Conservation (phyloP, 2,888 invertebrate species). For the Drosophila pseudotalamancana region DNA sequence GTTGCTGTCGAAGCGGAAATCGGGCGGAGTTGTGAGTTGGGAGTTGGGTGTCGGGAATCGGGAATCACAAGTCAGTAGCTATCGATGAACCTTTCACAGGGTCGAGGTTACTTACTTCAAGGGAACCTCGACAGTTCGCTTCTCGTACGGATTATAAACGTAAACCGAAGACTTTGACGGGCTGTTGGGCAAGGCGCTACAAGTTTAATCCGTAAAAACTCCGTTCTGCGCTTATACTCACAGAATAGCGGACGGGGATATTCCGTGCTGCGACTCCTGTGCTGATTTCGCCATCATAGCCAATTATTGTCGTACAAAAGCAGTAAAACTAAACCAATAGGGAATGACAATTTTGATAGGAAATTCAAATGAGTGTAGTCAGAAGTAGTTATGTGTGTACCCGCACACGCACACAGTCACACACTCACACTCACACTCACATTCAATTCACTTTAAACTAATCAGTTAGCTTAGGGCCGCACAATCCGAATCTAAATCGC, state of each 20-base stretch:
- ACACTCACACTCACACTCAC: conserved; percentile 19
- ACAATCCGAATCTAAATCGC: conserved; percentile 56
- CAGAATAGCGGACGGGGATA: conserved; percentile 16
- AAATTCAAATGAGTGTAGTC: conserved; percentile 57
- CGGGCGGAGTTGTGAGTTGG: too few species aligned
- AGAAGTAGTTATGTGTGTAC: neutral
- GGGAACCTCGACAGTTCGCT: conserved; percentile 58
- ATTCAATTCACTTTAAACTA: conserved; percentile 70
- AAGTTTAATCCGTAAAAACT: neutral
- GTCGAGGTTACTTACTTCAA: conserved; percentile 56
- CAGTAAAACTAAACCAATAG: conserved; percentile 8
- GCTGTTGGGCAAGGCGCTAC: conserved; percentile 18
- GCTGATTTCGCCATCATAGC: conserved; percentile 26
- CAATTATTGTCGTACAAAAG: conserved; percentile 8
- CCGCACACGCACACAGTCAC: too few species aligned
- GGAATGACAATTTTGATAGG: conserved; percentile 63
- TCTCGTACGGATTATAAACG: conserved; percentile 61
- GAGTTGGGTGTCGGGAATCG: too few species aligned
- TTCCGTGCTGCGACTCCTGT: conserved; percentile 6
- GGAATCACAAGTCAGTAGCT: too few species aligned
- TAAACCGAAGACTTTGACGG: conserved; percentile 50
- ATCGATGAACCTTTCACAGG: too few species aligned
- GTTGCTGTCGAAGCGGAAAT: conserved; percentile 37
- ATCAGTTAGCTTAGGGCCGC: conserved; percentile 42
- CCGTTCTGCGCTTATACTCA: conserved; percentile 32